Base-by-base conservation (phyloP, 1,140 invertebrate genomes). In the Pogonomyrmex californicus region DNA sequence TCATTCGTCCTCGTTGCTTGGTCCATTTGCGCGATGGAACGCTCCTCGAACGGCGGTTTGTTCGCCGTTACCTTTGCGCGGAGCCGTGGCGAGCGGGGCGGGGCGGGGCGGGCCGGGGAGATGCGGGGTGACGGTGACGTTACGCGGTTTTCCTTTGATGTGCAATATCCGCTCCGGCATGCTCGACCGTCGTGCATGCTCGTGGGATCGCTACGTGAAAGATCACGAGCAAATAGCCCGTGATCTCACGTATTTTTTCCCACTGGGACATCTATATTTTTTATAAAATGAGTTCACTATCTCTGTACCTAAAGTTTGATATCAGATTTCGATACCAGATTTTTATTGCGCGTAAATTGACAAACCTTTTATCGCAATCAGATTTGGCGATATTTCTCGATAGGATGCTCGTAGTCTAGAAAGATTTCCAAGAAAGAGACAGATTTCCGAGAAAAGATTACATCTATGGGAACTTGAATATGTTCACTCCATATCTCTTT, bases 121-220 rank as follows among this genome's bases (percentile, higher is more conserved):
- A 17, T 14, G 56, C 54, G 56, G 44, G 44, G 33, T 17, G 38
- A 33, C 70, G 70, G 41, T 76, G 63, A 77, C 86, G 85, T 86
- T 88, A 86, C 54, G 56, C 66, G 62, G 63, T 85, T 89, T 87
- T 89, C 73, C 79, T 89, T 87, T 85, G 73, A 89, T 87, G 86
- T 89, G 87, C 86, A 89, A 89, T 77, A 89, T 87, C 86, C 86
- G 79, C 79, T 87, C 79, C 83, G 49, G 47, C 62, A 58, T 71
- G 30, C 47, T 75, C 71, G n/a, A 44, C 41, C 38, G 54, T 5
- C 30, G 38, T 66, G 36, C 38, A 38, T 51, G 68, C 23, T 44
- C 71, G 54, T 44, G 4, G 71, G 58, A 76, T 76, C 49, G 68
- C 68, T 54, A 36, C 33, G 4, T 71, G 49, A 58, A 10, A 41